Conservation (phyloP, 2,797 vertebrate genomes). For the Cryptoblepharus egeriae region DNA sequence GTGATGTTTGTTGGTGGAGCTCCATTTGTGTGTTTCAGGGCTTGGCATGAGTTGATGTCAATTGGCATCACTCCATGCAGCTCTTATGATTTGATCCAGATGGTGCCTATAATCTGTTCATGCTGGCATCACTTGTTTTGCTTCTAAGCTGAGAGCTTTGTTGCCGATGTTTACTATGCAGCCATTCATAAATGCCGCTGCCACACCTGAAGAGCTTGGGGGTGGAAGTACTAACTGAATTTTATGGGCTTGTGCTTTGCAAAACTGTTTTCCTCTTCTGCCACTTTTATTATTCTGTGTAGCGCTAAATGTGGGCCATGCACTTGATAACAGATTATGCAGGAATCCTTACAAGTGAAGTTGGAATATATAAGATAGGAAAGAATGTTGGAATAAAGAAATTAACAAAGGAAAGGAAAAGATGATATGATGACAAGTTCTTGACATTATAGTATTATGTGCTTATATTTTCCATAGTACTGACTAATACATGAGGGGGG, state of each 20-base stretch:
- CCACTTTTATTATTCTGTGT: background rate
- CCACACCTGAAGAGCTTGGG: rapidly evolving
- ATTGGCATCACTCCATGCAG: constrained; percentile 41
- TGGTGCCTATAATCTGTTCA: constrained; percentile 49
- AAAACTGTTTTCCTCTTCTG: background rate
- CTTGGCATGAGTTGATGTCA: constrained; percentile 40
- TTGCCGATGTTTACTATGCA: constrained; percentile 16
- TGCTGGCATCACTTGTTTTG: constrained; percentile 30
- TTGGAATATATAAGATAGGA: background rate
- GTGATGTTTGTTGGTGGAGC: constrained; percentile 26
- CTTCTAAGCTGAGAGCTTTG: constrained; percentile 35
- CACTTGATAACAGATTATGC: background rate
- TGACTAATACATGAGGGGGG: background rate
- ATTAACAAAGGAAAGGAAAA: background rate
- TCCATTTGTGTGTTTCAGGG: constrained; percentile 23
- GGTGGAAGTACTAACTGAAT: background rate
- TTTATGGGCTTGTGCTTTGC: background rate
- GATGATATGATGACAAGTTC: constrained; percentile 16
- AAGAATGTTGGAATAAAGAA: constrained; percentile 10
- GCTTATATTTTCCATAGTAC: background rate
- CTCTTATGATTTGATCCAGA: constrained; percentile 56
- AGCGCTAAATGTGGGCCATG: background rate
- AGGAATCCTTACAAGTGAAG: background rate
- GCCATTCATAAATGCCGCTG: background rate
- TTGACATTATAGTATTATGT: constrained; percentile 1